Conservation (phyloP, 2,888 invertebrate species). For the Hirtodrosophila confusa region DNA sequence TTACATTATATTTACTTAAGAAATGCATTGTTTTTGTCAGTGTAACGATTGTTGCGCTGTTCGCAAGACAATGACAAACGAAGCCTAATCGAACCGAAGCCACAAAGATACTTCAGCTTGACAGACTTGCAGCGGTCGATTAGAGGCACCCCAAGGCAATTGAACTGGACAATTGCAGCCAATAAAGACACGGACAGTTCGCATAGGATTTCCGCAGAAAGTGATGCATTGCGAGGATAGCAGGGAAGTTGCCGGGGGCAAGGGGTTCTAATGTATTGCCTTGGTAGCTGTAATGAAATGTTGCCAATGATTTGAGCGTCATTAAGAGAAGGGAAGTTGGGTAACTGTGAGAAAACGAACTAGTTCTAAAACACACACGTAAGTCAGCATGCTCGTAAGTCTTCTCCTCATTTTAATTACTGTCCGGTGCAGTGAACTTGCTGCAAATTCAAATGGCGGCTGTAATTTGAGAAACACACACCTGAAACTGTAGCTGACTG, state of each 20-base stretch:
- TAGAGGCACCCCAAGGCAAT: slow-evolving; percentile 45
- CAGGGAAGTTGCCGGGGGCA: background rate
- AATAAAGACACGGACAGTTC: slow-evolving; percentile 23
- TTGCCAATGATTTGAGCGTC: slow-evolving; percentile 48
- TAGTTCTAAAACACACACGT: slow-evolving; percentile 1
- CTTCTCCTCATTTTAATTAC: slow-evolving; percentile 60
- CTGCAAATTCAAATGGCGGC: slow-evolving; percentile 36
- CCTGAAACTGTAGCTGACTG: slow-evolving; percentile 58
- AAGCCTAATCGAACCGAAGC: slow-evolving; percentile 22
- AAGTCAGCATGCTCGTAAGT: slow-evolving; percentile 1
- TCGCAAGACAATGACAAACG: slow-evolving; percentile 12
- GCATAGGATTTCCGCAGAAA: slow-evolving; percentile 51
- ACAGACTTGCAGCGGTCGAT: slow-evolving; percentile 37
- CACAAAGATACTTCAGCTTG: slow-evolving; percentile 29
- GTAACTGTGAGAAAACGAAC: slow-evolving; percentile 49
- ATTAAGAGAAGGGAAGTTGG: slow-evolving; percentile 56
- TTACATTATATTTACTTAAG: no score
- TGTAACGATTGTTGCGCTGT: slow-evolving; percentile 26
- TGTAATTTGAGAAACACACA: slow-evolving; percentile 58
- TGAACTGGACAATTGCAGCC: slow-evolving; percentile 58
- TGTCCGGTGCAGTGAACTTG: slow-evolving; percentile 69
- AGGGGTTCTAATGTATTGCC: slow-evolving; percentile 52
- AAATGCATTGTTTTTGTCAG: slow-evolving; percentile 3
- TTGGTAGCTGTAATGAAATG: slow-evolving; percentile 47
- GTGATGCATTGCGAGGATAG: background rate